phyloP scores from a whole-genome alignment of 2,888 invertebrate species.

The Eulithis prunata region DNA sequence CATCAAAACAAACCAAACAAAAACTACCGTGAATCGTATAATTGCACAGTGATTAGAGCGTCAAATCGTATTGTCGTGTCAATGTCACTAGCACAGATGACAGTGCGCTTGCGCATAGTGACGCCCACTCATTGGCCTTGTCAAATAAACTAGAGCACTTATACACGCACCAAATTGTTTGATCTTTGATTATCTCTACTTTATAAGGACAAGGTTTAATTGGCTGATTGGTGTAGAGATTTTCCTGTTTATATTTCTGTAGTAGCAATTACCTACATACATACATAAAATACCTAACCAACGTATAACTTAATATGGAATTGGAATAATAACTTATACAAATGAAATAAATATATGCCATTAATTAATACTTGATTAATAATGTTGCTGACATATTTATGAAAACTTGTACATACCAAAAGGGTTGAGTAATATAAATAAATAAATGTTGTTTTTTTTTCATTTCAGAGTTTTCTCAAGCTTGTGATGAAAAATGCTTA shows the following conservation, averaged over 20 bases:
- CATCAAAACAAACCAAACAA: conserved; percentile 31
- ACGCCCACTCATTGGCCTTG: conserved; percentile 63
- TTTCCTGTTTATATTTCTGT: conserved; percentile 17
- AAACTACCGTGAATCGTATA: conserved; percentile 42
- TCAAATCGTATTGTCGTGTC: conserved; percentile 50
- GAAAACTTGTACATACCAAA: too few relatives aligned
- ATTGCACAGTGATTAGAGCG: conserved; percentile 51
- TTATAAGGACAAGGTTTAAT: conserved; percentile 32
- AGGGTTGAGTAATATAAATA: too few relatives aligned
- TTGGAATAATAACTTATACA: too few relatives aligned
- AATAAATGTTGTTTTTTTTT: conserved; percentile 20
- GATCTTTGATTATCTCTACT: conserved; percentile 38
- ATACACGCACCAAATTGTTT: conserved; percentile 46
- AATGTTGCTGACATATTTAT: too few relatives aligned
- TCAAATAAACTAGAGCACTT: conserved; percentile 58
- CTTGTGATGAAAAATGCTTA: conserved; percentile 78
- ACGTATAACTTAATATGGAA: too few relatives aligned
- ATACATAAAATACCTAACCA: background rate
- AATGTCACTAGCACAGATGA: conserved; percentile 49
- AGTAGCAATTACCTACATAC: conserved; percentile 2
- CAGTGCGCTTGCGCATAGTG: conserved; percentile 35
- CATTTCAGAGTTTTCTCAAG: conserved; percentile 53
- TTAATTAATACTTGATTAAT: too few relatives aligned
- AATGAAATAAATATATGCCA: too few relatives aligned
- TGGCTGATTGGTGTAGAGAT: conserved; percentile 13